phyloP scores from a whole-genome alignment of 2,797 vertebrate species.

The Sus cebifrons region DNA sequence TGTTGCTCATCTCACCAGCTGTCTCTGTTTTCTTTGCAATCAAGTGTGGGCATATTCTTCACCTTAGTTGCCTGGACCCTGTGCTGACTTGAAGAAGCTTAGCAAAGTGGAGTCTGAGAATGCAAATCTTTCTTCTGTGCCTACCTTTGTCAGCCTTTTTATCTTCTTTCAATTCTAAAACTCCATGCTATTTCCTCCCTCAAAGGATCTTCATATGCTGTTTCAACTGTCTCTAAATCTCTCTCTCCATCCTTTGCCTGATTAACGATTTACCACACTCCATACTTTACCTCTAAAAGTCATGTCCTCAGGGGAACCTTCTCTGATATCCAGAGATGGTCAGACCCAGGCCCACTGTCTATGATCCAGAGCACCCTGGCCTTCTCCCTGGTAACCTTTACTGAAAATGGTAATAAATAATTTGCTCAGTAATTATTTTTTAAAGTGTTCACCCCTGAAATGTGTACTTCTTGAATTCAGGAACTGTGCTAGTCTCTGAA shows the following conservation, averaged over 20 bases:
- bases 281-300: neutral
- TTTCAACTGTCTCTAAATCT: neutral
- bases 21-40: neutral
- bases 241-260: neutral
- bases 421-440: constrained; percentile 20
- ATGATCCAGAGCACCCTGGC: neutral
- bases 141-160: neutral
- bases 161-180: constrained; percentile 21
- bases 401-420: neutral
- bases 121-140: neutral
- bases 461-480: neutral
- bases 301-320: neutral
- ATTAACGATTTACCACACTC: neutral
- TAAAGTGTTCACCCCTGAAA: neutral
- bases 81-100: neutral
- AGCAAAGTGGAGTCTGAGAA: neutral
- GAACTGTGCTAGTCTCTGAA: neutral
- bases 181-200: neutral
- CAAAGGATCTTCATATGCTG: neutral
- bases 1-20: neutral
- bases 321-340: neutral
- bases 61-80: neutral
- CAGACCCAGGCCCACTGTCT: neutral
- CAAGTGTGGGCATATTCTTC: neutral
- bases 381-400: neutral